Conservation (phyloP, 1,140 invertebrate species). For the Rhynchophorus ferrugineus region DNA sequence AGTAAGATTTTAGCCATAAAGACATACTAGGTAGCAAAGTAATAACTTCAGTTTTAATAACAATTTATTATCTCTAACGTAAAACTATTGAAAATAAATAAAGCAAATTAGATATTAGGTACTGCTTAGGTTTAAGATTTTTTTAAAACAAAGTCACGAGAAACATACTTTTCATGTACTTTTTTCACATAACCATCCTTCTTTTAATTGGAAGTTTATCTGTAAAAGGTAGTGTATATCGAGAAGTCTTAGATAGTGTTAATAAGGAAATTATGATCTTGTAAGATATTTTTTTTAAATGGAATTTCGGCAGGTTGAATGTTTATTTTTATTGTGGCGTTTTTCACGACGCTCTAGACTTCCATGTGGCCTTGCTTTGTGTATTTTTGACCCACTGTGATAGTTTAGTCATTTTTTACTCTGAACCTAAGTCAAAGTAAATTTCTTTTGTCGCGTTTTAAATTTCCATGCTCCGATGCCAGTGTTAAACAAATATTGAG, state of each 20-base stretch:
- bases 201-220: background rate
- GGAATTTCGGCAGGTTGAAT: background rate
- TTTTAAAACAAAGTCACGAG: background rate
- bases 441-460: constrained; percentile 1
- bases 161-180: background rate
- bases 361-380: constrained; percentile 23
- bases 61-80: constrained; percentile 4
- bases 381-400: constrained; percentile 25
- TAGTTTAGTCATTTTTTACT: constrained; percentile 20
- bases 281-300: background rate
- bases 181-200: background rate
- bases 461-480: constrained; percentile 6
- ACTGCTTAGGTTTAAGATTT: constrained; percentile 7
- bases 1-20: constrained; percentile 6
- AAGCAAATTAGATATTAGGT: constrained; percentile 9
- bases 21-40: constrained; percentile 10
- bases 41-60: constrained; percentile 3
- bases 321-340: background rate
- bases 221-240: background rate
- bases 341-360: constrained; percentile 2
- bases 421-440: constrained; percentile 13
- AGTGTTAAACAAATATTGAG: constrained; percentile 11
- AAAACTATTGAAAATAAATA: constrained; percentile 1
- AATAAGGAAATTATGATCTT: background rate
- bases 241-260: background rate